These are phyloP conservation scores for Tapirus indicus DNA, from an alignment of 2,797 vertebrate genomes.

Conservation along the genomic window DNA sequence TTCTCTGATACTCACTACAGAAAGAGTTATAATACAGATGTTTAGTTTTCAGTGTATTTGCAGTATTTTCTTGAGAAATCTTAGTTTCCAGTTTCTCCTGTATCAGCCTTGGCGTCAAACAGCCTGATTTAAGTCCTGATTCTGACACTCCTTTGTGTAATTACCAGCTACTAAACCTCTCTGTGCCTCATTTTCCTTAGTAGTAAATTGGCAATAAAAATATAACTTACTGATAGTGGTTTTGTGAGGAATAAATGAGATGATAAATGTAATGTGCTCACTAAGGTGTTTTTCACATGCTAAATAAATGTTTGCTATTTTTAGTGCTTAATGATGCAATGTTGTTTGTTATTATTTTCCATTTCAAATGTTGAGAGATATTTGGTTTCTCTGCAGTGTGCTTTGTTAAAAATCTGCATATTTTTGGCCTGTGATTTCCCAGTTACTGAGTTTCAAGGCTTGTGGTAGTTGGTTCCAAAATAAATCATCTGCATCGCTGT, in stretches of 20 bases:
- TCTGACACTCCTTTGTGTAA: background rate
- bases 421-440: background rate
- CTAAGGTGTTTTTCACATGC: background rate
- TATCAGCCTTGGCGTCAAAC: background rate
- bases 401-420: background rate
- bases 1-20: background rate
- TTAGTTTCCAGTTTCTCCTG: background rate
- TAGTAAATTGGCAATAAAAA: background rate
- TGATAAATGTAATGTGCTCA: background rate
- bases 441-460: background rate
- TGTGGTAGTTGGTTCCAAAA: background rate
- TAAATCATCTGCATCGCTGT: background rate
- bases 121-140: background rate
- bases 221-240: background rate
- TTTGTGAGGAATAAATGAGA: background rate
- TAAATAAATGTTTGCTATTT: background rate
- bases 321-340: background rate
- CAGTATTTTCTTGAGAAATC: background rate
- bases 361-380: background rate
- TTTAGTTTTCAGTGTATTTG: background rate
- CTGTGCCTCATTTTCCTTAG: background rate
- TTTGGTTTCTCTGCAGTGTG: background rate
- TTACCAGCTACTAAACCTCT: background rate
- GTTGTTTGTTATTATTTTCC: background rate
- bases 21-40: background rate